phyloP scores from a whole-genome alignment of 92 coral and sea anemone genomes.

The Phenganax stokvisi region DNA sequence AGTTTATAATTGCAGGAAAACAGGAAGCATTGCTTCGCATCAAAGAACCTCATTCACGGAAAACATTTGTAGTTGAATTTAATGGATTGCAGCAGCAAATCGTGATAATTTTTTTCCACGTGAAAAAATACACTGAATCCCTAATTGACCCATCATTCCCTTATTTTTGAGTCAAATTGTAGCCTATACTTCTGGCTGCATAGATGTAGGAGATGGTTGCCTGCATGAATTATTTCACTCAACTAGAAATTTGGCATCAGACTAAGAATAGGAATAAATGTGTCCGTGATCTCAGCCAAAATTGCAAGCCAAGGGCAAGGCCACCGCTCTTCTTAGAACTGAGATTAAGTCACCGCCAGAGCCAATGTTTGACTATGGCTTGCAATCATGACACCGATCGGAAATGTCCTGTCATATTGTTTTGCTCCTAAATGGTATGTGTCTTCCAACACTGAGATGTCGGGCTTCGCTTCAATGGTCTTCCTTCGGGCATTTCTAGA shows the following conservation, averaged over 20 bases:
- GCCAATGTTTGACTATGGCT: conserved; percentile 12
- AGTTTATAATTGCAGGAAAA: no score
- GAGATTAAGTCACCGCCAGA: neutral
- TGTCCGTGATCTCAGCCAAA: neutral
- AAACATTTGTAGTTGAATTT: no score
- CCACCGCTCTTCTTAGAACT: conserved; percentile 16
- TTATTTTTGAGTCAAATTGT: no score
- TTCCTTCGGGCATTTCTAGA: conserved; percentile 18
- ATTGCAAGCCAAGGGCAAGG: neutral
- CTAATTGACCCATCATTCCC: no score
- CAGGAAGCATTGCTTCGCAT: no score
- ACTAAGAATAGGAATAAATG: neutral
- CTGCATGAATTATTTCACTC: no score
- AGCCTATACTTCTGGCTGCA: no score
- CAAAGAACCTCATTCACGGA: no score
- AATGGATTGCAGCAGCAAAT: no score
- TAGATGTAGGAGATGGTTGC: no score
- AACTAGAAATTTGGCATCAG: neutral
- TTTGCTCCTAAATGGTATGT: neutral
- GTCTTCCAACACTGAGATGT: neutral
- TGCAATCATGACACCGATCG: neutral
- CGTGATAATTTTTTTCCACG: no score
- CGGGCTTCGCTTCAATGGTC: conserved; percentile 9
- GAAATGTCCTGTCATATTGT: conserved; percentile 1
- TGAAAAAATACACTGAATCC: no score